These are phyloP conservation scores for Therioaphis trifolii DNA, from an alignment of 2,888 invertebrate genomes.

Conservation along the genomic window DNA sequence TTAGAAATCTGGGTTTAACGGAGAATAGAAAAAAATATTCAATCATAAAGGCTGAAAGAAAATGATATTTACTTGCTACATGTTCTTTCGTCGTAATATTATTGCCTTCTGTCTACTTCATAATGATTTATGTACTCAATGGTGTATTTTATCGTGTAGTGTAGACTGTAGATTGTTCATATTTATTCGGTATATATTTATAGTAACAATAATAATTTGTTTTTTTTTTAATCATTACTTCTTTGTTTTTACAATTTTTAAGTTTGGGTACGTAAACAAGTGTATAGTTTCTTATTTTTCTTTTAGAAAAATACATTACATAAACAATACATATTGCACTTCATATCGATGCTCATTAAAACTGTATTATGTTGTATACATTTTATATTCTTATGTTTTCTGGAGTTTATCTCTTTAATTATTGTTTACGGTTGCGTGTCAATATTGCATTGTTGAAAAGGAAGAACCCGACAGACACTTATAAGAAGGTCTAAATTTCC, in stretches of 20 bases:
- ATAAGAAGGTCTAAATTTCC: conserved; percentile 1
- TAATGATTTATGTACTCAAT: background rate
- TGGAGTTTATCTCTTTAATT: conserved; percentile 22
- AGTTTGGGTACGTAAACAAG: background rate
- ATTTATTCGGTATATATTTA: too few relatives aligned
- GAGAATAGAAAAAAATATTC: background rate
- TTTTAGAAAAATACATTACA: background rate
- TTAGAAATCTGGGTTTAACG: conserved; percentile 7
- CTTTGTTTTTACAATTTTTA: background rate
- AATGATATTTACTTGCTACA: conserved; percentile 23
- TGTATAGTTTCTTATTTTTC: background rate
- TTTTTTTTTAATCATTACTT: background rate
- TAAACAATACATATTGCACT: background rate
- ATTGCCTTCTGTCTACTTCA: background rate
- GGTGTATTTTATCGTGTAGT: background rate
- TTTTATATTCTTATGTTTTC: background rate
- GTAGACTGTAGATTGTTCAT: too few relatives aligned
- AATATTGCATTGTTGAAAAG: conserved; percentile 13
- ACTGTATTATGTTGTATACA: background rate
- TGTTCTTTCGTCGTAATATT: background rate
- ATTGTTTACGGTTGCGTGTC: conserved; percentile 29
- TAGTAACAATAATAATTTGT: background rate
- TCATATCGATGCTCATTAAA: background rate
- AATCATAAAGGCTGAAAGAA: conserved; percentile 32
- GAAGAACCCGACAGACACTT: background rate